A percentile compares a stretch with the other conserved stretches of the same genome.
phyloP scores from a whole-genome alignment of 2,888 invertebrate species.

The Busseola fusca region DNA sequence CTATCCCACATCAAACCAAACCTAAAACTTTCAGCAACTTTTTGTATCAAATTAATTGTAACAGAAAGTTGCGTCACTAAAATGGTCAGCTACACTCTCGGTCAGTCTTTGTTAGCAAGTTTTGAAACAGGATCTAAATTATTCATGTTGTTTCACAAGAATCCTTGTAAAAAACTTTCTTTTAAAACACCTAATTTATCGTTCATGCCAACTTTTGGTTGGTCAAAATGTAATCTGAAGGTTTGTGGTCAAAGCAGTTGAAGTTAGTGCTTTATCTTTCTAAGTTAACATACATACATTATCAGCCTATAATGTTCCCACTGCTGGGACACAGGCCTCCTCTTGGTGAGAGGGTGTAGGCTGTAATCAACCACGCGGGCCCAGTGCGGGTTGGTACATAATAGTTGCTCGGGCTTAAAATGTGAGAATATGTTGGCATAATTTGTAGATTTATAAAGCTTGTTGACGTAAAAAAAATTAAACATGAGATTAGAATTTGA shows the following conservation, averaged over 20 bases:
- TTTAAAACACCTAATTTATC: slow-evolving; percentile 49
- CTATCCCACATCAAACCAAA: neutral
- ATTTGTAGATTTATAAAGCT: neutral
- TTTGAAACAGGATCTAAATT: slow-evolving; percentile 48
- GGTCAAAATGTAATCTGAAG: slow-evolving; percentile 38
- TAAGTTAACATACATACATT: no score
- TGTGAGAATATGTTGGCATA: no score
- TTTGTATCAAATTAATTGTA: slow-evolving; percentile 31
- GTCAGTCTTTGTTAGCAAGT: slow-evolving; percentile 42
- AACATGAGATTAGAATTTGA: slow-evolving; percentile 2
- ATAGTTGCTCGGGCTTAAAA: slow-evolving; percentile 1
- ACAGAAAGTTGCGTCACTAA: slow-evolving; percentile 29
- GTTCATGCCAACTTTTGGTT: slow-evolving; percentile 35
- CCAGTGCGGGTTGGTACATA: no score
- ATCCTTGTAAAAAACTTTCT: slow-evolving; percentile 48
- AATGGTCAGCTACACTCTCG: slow-evolving; percentile 21
- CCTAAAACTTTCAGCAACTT: slow-evolving; percentile 31
- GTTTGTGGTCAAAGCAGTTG: slow-evolving; percentile 10
- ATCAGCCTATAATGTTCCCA: no score
- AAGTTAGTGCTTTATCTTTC: neutral
- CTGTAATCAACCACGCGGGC: no score
- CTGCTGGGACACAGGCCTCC: no score
- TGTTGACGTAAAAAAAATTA: neutral
- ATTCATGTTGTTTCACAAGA: slow-evolving; percentile 55
- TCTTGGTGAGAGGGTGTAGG: no score